phyloP scores from a whole-genome alignment of 2,888 invertebrate species.

The Drosophila lutescens region DNA sequence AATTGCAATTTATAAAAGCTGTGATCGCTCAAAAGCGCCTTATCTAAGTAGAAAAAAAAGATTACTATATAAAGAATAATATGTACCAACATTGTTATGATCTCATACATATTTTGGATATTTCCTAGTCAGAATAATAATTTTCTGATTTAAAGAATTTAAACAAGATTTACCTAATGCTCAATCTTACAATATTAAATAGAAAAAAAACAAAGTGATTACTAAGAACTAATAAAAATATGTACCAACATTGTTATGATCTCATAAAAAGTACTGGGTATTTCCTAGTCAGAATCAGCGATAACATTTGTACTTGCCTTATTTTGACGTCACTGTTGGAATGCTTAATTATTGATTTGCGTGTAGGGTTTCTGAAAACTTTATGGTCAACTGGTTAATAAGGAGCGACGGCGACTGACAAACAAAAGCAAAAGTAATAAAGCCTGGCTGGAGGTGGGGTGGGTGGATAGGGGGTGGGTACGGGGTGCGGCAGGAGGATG shows the following conservation, averaged over 20 bases:
- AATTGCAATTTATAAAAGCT: background rate
- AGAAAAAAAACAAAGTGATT: no score
- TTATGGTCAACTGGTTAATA: slow-evolving; percentile 65
- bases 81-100: no score
- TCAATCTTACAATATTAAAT: no score
- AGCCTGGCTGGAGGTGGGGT: slow-evolving; percentile 20
- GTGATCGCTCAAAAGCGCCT: no score
- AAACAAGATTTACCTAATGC: no score
- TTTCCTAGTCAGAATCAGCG: background rate
- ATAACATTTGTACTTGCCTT: slow-evolving; percentile 4
- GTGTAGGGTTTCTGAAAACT: slow-evolving; percentile 50
- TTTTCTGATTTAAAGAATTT: no score
- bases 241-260: background rate
- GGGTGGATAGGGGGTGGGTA: background rate
- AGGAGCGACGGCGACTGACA: slow-evolving; percentile 23
- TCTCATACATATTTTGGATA: no score
- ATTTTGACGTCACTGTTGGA: slow-evolving; percentile 41
- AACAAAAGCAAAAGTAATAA: slow-evolving; percentile 54
- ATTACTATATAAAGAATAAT: no score
- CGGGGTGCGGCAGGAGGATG: slow-evolving; percentile 9
- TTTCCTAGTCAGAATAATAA: no score
- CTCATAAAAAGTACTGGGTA: background rate
- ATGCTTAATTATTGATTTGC: slow-evolving; percentile 54
- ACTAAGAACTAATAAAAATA: background rate
- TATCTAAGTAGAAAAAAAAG: no score